Evolutionary conservation across 2,888 invertebrate genomes (phyloP).

Genomic region (Linyphia triangularis): DNA sequence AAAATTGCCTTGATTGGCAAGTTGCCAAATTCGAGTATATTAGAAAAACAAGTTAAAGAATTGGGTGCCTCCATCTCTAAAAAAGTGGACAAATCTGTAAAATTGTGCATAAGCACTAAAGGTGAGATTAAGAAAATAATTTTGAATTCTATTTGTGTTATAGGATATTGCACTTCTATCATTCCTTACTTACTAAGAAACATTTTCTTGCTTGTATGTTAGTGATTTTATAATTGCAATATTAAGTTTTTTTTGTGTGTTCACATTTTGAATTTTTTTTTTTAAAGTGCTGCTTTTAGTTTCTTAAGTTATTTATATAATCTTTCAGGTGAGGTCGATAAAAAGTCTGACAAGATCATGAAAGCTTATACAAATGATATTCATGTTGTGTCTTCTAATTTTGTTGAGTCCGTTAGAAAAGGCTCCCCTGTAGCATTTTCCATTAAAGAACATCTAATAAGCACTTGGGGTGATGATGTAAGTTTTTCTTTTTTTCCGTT

Average conservation of each 20-base stretch:
- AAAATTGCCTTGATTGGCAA: constrained; percentile 85
- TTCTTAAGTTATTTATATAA: background rate
- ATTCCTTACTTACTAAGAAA: background rate
- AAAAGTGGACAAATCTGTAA: constrained; percentile 85
- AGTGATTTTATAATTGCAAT: too few species aligned
- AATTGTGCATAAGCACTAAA: constrained; percentile 85
- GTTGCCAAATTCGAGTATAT: constrained; percentile 81
- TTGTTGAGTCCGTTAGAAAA: constrained; percentile 83
- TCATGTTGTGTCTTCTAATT: constrained; percentile 89
- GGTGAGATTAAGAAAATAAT: too few species aligned
- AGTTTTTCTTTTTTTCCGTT: constrained; percentile 48
- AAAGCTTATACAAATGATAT: constrained; percentile 86
- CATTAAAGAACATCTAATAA: constrained; percentile 79
- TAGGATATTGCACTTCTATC: too few species aligned
- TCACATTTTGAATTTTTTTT: too few species aligned
- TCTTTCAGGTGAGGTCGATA: constrained; percentile 84
- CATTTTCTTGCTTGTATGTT: too few species aligned
- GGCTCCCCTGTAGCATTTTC: constrained; percentile 82
- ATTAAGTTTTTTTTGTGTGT: too few species aligned
- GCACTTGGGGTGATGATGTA: constrained; percentile 80
- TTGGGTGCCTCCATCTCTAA: constrained; percentile 88
- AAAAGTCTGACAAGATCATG: constrained; percentile 84
- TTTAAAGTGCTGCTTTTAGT: too few species aligned
- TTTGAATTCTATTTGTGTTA: too few species aligned
- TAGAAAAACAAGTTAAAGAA: constrained; percentile 86